These are phyloP conservation scores for Synanthedon formicaeformis DNA, from an alignment of 2,888 invertebrate species.

Conservation along the genomic window DNA sequence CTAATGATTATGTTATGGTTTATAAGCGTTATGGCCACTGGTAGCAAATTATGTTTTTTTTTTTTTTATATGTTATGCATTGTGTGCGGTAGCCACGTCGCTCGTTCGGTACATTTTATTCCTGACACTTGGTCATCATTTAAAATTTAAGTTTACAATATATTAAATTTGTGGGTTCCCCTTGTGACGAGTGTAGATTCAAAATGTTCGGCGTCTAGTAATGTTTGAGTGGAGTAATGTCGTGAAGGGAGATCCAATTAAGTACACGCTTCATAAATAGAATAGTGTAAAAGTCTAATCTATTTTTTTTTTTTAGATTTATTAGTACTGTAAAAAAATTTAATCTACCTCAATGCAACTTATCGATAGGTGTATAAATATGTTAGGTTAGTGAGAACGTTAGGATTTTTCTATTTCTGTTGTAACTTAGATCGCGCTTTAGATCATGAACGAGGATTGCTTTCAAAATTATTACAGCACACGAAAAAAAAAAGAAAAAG, in stretches of 20 bases:
- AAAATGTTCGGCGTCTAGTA: constrained; percentile 40
- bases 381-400: constrained; percentile 60
- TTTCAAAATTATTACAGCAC: too few species aligned
- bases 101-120: not conserved
- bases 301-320: constrained; percentile 44
- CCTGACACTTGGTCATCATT: not conserved
- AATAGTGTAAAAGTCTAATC: constrained; percentile 63
- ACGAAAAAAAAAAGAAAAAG: too few species aligned
- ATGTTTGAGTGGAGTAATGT: constrained; percentile 29
- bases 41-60: not conserved
- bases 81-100: not conserved
- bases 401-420: constrained; percentile 36
- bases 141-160: constrained; percentile 22
- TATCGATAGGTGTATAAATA: constrained; percentile 60
- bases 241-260: constrained; percentile 42
- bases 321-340: constrained; percentile 69
- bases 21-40: too few species aligned
- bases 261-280: constrained; percentile 53
- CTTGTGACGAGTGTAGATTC: constrained; percentile 16
- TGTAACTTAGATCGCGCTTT: not conserved
- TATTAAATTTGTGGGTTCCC: constrained; percentile 23
- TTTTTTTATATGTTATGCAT: not conserved
- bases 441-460: not conserved
- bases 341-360: constrained; percentile 69
- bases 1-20: too few species aligned